phyloP scores from a whole-genome alignment of 2,797 vertebrate genomes.

The Rhinogobio ventralis region DNA sequence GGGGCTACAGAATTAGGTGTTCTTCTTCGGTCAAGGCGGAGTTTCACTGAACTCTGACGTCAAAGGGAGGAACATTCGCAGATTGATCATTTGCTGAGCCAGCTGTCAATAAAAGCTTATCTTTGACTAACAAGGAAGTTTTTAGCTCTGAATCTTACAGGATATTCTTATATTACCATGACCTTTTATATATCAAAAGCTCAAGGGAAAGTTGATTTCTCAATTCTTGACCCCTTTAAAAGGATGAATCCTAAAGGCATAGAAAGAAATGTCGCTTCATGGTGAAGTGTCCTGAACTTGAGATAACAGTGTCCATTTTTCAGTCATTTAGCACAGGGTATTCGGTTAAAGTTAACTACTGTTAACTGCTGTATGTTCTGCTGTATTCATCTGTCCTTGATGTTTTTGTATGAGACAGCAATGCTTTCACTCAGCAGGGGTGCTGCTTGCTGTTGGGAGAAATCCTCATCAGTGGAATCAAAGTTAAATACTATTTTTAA shows the following conservation, averaged over 20 bases:
- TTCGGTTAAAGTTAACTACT: not conserved
- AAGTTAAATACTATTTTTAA: not conserved
- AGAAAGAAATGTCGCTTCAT: not conserved
- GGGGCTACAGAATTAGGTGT: no score
- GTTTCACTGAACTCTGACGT: no score
- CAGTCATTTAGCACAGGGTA: not conserved
- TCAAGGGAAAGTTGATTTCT: no score
- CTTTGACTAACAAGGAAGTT: no score
- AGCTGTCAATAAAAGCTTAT: no score
- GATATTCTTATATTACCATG: no score
- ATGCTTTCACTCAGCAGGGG: constrained; percentile 13
- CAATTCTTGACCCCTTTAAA: no score
- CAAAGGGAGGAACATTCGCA: no score
- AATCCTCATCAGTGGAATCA: not conserved
- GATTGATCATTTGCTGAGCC: no score
- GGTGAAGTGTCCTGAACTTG: not conserved
- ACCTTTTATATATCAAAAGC: no score
- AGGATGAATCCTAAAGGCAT: not conserved
- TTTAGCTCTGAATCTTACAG: no score
- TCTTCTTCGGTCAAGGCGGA: no score
- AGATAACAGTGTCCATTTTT: not conserved
- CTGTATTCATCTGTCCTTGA: not conserved
- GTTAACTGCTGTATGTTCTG: not conserved
- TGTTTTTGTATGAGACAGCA: constrained; percentile 4
- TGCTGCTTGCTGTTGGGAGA: not conserved